phyloP scores from a whole-genome alignment of 2,113 vertebrate species.

The Oostethus manadensis region DNA sequence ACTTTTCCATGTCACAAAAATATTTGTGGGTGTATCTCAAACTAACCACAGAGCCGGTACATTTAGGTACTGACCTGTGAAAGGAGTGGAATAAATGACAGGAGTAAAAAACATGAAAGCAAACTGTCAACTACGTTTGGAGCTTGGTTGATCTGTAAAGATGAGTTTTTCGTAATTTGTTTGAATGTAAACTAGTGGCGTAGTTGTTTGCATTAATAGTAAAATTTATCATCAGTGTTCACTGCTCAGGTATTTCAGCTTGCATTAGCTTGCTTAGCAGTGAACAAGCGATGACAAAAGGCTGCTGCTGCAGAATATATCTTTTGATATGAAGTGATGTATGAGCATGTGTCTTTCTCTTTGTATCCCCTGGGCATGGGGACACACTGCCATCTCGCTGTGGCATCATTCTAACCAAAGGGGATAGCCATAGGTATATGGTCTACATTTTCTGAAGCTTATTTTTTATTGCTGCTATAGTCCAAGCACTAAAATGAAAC shows the following conservation, averaged over 20 bases:
- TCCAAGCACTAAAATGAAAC: no score
- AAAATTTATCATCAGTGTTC: conserved; percentile 61
- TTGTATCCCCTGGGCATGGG: conserved; percentile 42
- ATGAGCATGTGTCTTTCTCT: conserved; percentile 39
- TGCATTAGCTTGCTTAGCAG: conserved; percentile 58
- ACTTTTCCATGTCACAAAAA: background rate
- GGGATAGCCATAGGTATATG: conserved; percentile 72
- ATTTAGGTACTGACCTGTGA: conserved; percentile 41
- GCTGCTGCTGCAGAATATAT: conserved; percentile 47
- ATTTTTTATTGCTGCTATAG: no score
- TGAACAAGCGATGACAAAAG: conserved; percentile 50
- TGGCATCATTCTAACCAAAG: conserved; percentile 55
- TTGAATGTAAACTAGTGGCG: conserved; percentile 12
- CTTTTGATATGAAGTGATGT: conserved; percentile 50
- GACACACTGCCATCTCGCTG: conserved; percentile 51
- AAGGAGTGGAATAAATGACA: conserved; percentile 20
- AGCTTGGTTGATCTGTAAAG: no score
- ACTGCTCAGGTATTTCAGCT: conserved; percentile 47
- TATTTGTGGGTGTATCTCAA: conserved; percentile 55
- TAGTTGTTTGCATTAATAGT: conserved; percentile 13
- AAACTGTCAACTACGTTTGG: background rate
- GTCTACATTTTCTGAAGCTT: conserved; percentile 64
- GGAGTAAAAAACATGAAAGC: no score
- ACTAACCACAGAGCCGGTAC: conserved; percentile 37
- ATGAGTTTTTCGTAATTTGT: conserved; percentile 12